Conservation (phyloP, 1,140 invertebrate species). For the Dinothrombium tinctorium region DNA sequence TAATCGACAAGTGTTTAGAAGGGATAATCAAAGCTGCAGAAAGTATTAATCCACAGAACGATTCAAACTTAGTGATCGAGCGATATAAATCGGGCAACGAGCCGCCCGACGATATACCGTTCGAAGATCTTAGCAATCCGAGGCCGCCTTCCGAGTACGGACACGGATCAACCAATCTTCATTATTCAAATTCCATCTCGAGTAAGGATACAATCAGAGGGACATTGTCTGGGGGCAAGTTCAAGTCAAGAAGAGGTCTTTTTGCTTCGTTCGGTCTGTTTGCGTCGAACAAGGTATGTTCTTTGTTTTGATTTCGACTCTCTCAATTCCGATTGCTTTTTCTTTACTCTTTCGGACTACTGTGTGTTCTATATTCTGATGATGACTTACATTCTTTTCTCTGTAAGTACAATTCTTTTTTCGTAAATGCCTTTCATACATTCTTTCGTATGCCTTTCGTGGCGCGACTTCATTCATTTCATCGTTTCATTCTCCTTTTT, state of each 20-base stretch:
- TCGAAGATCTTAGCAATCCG: constrained; percentile 48
- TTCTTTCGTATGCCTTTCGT: neutral
- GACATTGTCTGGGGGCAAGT: constrained; percentile 54
- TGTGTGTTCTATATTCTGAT: too few relatives aligned
- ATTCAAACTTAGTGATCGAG: constrained; percentile 66
- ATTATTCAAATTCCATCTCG: constrained; percentile 8
- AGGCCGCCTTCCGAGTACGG: neutral
- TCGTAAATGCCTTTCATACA: too few relatives aligned
- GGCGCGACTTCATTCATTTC: neutral
- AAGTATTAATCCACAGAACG: constrained; percentile 69
- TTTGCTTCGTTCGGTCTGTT: constrained; percentile 75
- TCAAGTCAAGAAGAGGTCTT: constrained; percentile 69
- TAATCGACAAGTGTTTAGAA: constrained; percentile 81
- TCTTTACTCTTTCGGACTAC: too few relatives aligned
- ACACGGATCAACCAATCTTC: neutral
- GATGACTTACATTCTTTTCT: too few relatives aligned
- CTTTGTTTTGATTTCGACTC: too few relatives aligned
- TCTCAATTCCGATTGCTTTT: too few relatives aligned
- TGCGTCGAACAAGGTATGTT: constrained; percentile 76
- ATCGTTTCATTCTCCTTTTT: neutral
- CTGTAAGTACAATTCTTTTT: too few relatives aligned
- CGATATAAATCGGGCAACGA: constrained; percentile 82
- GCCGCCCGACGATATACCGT: constrained; percentile 79
- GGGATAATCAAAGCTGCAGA: constrained; percentile 74
- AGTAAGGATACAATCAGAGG: constrained; percentile 39